phyloP scores from a whole-genome alignment of 2,888 invertebrate genomes.

The Cephus sareptanus region DNA sequence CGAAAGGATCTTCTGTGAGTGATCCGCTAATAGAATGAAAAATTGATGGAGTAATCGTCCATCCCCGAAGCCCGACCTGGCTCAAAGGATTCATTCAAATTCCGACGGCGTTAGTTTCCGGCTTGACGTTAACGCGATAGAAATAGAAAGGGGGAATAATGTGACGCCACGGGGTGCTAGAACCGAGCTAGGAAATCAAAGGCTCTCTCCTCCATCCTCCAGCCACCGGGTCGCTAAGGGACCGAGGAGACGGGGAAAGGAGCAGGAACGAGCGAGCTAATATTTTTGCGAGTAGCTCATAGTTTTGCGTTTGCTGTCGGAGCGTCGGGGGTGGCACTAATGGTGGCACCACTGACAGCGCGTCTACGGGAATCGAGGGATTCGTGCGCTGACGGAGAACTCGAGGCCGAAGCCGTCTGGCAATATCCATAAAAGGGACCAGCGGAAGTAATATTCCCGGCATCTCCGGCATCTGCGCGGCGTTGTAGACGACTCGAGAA shows the following conservation, averaged over 20 bases:
- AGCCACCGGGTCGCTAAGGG: background rate
- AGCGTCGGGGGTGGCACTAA: background rate
- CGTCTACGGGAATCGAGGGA: background rate
- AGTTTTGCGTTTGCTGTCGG: constrained; percentile 9
- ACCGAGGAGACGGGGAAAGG: background rate
- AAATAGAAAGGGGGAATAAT: constrained; percentile 10
- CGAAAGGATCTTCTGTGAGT: background rate
- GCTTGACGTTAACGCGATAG: constrained; percentile 16
- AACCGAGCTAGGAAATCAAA: background rate
- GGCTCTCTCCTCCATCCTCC: background rate
- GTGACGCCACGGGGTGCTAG: background rate
- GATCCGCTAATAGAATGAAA: background rate
- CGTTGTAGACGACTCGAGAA: constrained; percentile 11
- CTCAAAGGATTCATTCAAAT: background rate
- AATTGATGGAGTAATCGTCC: background rate
- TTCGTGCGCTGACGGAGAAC: background rate
- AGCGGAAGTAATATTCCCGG: constrained; percentile 60
- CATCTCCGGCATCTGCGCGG: constrained; percentile 61
- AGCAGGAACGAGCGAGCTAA: constrained; percentile 24
- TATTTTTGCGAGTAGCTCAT: constrained; percentile 29
- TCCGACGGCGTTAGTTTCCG: background rate
- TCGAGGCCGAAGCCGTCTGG: constrained; percentile 40
- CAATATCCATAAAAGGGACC: constrained; percentile 63
- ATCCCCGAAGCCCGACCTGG: background rate
- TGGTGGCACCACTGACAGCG: background rate